These are phyloP conservation scores for Zalophus californianus DNA, from an alignment of 2,797 vertebrate genomes.

Conservation along the genomic window DNA sequence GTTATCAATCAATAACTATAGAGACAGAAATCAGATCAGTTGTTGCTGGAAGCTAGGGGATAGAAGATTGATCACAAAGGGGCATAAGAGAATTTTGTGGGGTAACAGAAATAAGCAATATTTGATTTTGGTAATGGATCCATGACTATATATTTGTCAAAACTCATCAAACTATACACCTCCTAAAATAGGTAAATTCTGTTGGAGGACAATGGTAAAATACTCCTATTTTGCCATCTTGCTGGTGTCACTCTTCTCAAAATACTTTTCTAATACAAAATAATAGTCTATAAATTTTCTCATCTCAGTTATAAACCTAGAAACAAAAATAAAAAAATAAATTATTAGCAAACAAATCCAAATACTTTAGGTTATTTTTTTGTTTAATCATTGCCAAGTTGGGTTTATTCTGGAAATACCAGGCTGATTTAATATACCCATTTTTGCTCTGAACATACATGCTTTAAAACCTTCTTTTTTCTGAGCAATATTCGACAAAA, in stretches of 20 bases:
- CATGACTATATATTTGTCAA: slow-evolving; percentile 59
- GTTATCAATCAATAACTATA: slow-evolving; percentile 13
- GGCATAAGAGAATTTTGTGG: neutral
- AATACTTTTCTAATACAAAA: slow-evolving; percentile 28
- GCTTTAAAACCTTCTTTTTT: neutral
- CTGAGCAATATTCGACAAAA: neutral
- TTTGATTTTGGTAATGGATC: slow-evolving; percentile 59
- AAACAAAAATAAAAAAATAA: neutral
- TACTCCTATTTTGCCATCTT: neutral
- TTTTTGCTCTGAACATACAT: neutral
- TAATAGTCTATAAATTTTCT: neutral
- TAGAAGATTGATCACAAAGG: slow-evolving; percentile 38
- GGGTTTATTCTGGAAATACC: neutral
- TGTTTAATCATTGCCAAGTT: neutral
- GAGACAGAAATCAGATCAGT: slow-evolving; percentile 64
- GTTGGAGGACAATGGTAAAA: neutral
- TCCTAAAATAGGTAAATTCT: slow-evolving; percentile 39
- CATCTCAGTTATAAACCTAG: neutral
- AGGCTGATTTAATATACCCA: neutral
- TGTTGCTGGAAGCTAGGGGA: neutral
- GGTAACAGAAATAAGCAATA: slow-evolving; percentile 8
- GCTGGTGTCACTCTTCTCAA: neutral
- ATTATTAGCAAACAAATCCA: slow-evolving; percentile 14
- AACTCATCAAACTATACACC: slow-evolving; percentile 24
- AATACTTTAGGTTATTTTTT: neutral